phyloP scores from a whole-genome alignment of 1,140 invertebrate genomes.

The Parasteatoda tepidariorum region DNA sequence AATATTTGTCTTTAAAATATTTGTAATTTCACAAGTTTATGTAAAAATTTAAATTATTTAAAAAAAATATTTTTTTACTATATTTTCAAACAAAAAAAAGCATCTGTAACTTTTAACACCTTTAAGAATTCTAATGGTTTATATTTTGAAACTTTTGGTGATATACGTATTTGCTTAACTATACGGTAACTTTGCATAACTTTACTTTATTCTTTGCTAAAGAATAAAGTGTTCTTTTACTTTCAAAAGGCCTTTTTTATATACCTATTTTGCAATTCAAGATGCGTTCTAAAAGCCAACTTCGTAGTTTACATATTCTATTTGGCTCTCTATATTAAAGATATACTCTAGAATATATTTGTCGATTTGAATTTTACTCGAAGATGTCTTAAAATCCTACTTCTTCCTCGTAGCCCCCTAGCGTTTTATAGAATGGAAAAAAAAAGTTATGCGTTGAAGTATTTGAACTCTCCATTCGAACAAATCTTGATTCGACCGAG shows the following conservation, averaged over 20 bases:
- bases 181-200: no score
- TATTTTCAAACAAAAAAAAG: no score
- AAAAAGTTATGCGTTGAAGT: background rate
- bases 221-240: background rate
- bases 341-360: constrained; percentile 13
- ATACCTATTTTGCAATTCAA: constrained; percentile 41
- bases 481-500: constrained; percentile 2
- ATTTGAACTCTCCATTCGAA: background rate
- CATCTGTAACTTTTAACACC: no score
- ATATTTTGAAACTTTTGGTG: no score
- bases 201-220: no score
- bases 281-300: constrained; percentile 14
- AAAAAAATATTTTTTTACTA: no score
- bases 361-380: background rate
- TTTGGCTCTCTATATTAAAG: constrained; percentile 20
- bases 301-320: constrained; percentile 46
- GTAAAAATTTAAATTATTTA: no score
- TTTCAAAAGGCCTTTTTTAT: background rate
- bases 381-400: background rate
- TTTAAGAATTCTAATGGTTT: no score
- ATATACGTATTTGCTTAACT: no score
- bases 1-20: no score
- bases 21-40: no score
- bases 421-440: no score
- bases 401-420: background rate